A percentile compares a stretch with the other conserved stretches of the same genome.
Conservation (phyloP, 2,797 vertebrate species). For the Halcyon smyrnensis region DNA sequence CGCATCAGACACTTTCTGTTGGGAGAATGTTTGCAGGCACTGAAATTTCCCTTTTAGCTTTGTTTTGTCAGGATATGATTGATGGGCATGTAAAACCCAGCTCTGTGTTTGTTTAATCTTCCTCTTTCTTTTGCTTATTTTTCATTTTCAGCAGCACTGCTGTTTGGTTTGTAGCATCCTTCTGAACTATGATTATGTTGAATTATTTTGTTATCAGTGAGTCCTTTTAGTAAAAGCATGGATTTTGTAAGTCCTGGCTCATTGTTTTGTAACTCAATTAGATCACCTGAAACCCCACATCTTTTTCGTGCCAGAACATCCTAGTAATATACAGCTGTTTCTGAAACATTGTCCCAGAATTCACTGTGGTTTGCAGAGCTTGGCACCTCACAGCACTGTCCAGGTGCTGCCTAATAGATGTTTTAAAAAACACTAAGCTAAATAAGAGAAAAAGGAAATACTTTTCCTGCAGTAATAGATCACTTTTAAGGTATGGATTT, state of each 20-base stretch:
- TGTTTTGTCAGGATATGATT: not conserved
- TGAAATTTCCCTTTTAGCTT: slow-evolving; percentile 8
- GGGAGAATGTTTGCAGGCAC: not conserved
- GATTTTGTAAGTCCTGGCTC: not conserved
- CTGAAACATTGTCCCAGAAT: not conserved
- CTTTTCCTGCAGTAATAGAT: not conserved
- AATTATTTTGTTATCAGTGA: not conserved
- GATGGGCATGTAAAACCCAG: not conserved
- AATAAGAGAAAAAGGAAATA: not conserved
- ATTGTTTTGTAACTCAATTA: not conserved
- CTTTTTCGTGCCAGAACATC: not conserved
- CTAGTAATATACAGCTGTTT: not conserved
- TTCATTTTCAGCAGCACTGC: not conserved
- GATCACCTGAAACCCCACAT: not conserved
- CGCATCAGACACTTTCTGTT: not conserved
- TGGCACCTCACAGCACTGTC: not conserved
- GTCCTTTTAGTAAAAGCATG: not conserved
- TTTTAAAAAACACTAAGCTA: not conserved
- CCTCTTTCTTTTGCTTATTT: not conserved
- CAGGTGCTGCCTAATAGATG: not conserved
- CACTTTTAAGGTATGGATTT: not conserved
- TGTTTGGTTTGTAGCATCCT: not conserved
- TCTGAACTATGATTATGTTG: not conserved
- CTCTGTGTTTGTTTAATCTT: not conserved
- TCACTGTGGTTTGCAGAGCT: not conserved